Base-by-base conservation (phyloP, 2,113 vertebrate species). In the Pithys albifrons region DNA sequence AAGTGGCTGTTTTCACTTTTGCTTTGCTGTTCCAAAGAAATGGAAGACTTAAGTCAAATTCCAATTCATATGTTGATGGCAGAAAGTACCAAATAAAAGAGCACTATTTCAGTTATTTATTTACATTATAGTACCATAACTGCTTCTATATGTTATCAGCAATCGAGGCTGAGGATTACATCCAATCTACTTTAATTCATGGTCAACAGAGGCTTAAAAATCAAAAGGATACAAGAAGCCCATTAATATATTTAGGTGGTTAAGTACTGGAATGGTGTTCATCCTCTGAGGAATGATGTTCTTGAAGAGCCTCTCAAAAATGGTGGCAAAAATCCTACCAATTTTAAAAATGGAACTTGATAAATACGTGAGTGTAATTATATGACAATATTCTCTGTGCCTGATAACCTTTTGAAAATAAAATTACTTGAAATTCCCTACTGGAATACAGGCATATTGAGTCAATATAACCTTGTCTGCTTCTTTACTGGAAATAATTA, bases 341-440 rank as follows among this genome's bases (percentile, higher is more conserved):
- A 43, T 82, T 82, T 78, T 4, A 18, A 70, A 91, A 92, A 76
- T 48, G 74, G 57, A 87, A 71, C 31, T 91, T 51, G 11, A 41
- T 59, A 55, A 51, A 67, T 28, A 24, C 20, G 16, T n/a, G 39
- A 73, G 37, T 67, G 59, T 77, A 41, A 78, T 91, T 51, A 59
- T 12, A 64, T 12, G 23, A 12, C 78, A 49, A 73, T 51, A 79
- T 70, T 55, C 59, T 64, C 41, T 61, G 43, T 35, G 58, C 71
- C 52, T 72, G 58, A 10, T 82, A 79, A 58, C 45, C 54, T 89
- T 89, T 67, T 67, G 54, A 39, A 79, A 91, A 85, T 72, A 85
- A 79, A 95, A 75, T 46, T 84, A 78, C 35, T 96, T 95, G 84
- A 96, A 93, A 95, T 73, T 87, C 52, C 80, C 87, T 52, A 51